Conservation (phyloP, 2,888 invertebrate species). For the Deladenus siricidicola region DNA sequence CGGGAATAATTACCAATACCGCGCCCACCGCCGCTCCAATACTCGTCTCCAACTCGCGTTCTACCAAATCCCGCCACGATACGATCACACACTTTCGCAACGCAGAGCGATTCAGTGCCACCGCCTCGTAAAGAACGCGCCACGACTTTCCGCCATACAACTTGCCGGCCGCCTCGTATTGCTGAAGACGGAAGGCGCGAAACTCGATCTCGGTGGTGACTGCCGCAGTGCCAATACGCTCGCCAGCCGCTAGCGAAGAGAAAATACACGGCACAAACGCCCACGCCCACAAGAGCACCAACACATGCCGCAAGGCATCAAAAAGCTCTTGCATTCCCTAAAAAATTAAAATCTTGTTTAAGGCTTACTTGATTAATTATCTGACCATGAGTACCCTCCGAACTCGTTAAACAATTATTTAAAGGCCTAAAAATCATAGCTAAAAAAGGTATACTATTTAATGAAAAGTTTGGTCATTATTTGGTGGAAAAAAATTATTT, state of each 20-base stretch:
- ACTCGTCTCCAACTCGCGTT: slow-evolving; percentile 32
- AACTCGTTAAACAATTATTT: too few species aligned
- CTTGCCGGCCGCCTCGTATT: slow-evolving; percentile 46
- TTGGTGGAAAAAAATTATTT: too few species aligned
- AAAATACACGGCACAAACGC: background rate
- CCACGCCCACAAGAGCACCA: slow-evolving; percentile 6
- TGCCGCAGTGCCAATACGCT: slow-evolving; percentile 10
- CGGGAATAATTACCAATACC: slow-evolving; percentile 47
- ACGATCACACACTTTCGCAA: slow-evolving; percentile 44
- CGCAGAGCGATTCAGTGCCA: slow-evolving; percentile 34
- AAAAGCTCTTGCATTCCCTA: slow-evolving; percentile 9
- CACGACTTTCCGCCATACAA: slow-evolving; percentile 39
- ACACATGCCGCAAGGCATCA: slow-evolving; percentile 11
- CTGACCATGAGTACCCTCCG: too few species aligned
- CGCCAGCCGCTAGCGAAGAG: too few species aligned
- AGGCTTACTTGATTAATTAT: too few species aligned
- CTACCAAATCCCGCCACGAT: slow-evolving; percentile 43
- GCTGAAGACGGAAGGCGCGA: slow-evolving; percentile 48
- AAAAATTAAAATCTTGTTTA: background rate
- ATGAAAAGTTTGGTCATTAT: too few species aligned
- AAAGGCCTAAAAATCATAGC: too few species aligned
- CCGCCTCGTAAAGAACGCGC: slow-evolving; percentile 47
- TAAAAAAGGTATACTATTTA: too few species aligned
- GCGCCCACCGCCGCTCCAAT: slow-evolving; percentile 40
- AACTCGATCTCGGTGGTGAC: slow-evolving; percentile 34